Evolutionary conservation across 64 coral and sea anemone species (phyloP), one percentile per base, ranked within the genome.

Genomic region (Pachyseris speciosa): DNA sequence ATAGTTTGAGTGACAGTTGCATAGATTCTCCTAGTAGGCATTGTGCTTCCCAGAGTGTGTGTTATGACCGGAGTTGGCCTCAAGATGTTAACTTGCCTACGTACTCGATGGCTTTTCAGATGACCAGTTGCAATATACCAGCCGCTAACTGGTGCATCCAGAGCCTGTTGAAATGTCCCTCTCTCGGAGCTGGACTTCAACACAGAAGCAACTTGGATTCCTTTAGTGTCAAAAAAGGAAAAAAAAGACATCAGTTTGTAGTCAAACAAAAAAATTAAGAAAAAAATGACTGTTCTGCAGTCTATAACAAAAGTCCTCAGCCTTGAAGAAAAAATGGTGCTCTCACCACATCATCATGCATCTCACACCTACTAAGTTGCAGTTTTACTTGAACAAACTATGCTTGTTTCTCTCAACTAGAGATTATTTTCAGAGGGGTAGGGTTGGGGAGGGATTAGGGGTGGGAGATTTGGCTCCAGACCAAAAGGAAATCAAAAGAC

Each of bases 111-210:
- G 38, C 64, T 74, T 93, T 94, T 97, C 15, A 91, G 79, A 45
- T 90, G 89, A 12, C 95, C 95, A 64, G 95, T 97, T 28, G 86
- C 78, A 67, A 97, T 93, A 31, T 97, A 91, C 95, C 95, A 97
- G 20, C 95, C 86, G 85, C 73, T 93, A 3, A 97, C 79, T 26
- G 91, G 95, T 43, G 80, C 85, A 24, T 78, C 55, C n/a, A 97
- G 71, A 9, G 86, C 80, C 64, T 86, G 75, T 27, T 85, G 32
- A 20, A 97, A 97, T 40, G 91, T 70, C 64, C 91, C 95, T 5
- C 79, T 93, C 44, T 90, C 91, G 39, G 95, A 86, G 45, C 95
- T 97, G 57, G 91, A 94, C 40, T 97, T 97, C 10, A 97, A 71
- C 43, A 94, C 25, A 6, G 95, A 97, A 20, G 91, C 91, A 42